Base-by-base conservation (phyloP, 1,140 invertebrate species). In the Andrena cerasifolii region DNA sequence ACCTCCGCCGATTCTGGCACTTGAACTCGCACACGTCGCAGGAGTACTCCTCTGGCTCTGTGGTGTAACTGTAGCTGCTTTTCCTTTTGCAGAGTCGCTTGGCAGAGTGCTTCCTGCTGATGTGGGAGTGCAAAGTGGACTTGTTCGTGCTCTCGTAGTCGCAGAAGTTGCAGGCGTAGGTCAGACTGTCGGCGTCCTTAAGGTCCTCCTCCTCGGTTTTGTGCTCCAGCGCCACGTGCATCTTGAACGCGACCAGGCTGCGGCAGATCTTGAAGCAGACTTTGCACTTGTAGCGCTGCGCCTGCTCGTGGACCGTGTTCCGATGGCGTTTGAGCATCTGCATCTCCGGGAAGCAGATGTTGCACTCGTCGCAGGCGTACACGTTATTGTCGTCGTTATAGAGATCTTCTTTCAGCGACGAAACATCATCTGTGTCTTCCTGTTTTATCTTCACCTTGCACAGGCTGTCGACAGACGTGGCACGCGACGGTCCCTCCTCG, bases 271-370 rank as follows among this genome's bases (percentile, higher is more conserved):
- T 87, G 3, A 59, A 62, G 43, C 90, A 91, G 3, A 86, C 40
- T 0, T 86, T 83, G 51, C 89, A 91, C 28, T 86, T 82, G 77
- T 84, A 85, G 5, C 66, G 36, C 24, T 92, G 80, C 0, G 61
- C 77, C 10, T 62, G 63, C 0, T 83, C 56, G 40, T 91, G 90
- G 1, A 73, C 33, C 2, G 40, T 31, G 3, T 45, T 70, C 8
- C 82, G 63, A 76, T 94, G 94, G 21, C 86, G 82, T 0, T 88
- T 88, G 8, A 94, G 67, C 82, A 92, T 92, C 18, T 92, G 89
- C 43, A 90, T 83, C 0, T 91, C 83, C 0, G 93, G 94, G 58
- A 95, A 96, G 6, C 92, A 91, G 0, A 92, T 92, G 12, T 90
- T 89, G 68, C 94, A 95, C 8, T 89, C 79, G 0, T 89, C 83